These are phyloP conservation scores for Chrysolina americana DNA, from an alignment of 2,888 invertebrate genomes.

Conservation along the genomic window DNA sequence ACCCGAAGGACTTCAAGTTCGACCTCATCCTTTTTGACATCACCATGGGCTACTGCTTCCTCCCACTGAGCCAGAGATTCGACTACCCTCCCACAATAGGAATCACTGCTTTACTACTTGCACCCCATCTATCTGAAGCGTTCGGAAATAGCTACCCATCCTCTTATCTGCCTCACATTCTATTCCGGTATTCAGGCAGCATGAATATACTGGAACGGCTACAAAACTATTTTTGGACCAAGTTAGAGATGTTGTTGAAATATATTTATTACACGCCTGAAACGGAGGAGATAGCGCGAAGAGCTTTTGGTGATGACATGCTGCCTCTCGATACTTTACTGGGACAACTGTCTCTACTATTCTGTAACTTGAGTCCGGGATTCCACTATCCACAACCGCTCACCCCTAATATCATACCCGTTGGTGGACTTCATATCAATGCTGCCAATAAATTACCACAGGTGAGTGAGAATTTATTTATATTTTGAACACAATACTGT, in stretches of 20 bases:
- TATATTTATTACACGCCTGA: slow-evolving; percentile 28
- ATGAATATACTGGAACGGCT: slow-evolving; percentile 55
- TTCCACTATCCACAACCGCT: slow-evolving; percentile 60
- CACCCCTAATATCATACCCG: slow-evolving; percentile 65
- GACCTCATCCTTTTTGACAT: slow-evolving; percentile 60
- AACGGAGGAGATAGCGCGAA: slow-evolving; percentile 30
- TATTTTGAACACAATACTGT: no score
- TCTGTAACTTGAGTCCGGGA: slow-evolving; percentile 61
- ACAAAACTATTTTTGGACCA: slow-evolving; percentile 48
- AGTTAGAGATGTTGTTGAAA: slow-evolving; percentile 34
- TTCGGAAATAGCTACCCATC: slow-evolving; percentile 52
- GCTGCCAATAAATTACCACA: slow-evolving; percentile 56
- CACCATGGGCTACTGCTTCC: slow-evolving; percentile 52
- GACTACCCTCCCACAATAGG: slow-evolving; percentile 57
- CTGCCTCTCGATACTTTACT: slow-evolving; percentile 53
- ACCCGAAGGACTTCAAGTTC: slow-evolving; percentile 59
- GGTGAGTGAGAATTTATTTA: slow-evolving; percentile 46
- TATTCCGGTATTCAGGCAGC: slow-evolving; percentile 37
- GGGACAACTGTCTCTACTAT: slow-evolving; percentile 56
- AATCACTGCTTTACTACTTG: slow-evolving; percentile 51
- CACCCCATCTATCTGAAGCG: slow-evolving; percentile 34
- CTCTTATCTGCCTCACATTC: slow-evolving; percentile 53
- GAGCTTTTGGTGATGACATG: slow-evolving; percentile 55
- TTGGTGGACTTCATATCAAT: slow-evolving; percentile 64
- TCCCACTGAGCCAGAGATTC: slow-evolving; percentile 59